A percentile compares a stretch with the other conserved stretches of the same genome.
These are phyloP conservation scores for Onychostruthus taczanowskii DNA, from an alignment of 2,113 vertebrate species.

Conservation along the genomic window DNA sequence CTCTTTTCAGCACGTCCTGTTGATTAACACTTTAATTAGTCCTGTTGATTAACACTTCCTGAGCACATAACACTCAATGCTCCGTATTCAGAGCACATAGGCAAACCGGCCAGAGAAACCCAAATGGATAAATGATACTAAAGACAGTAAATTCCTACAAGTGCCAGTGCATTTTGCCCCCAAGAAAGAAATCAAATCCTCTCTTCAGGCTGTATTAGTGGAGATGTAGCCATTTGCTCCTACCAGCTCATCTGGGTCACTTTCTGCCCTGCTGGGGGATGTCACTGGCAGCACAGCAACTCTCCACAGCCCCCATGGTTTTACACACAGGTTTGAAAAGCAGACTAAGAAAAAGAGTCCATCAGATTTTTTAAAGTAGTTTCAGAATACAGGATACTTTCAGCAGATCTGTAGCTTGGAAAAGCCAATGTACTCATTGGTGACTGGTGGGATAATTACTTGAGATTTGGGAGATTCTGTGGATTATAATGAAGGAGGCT, in stretches of 20 bases:
- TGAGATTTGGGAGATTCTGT: not conserved
- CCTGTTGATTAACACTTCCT: not conserved
- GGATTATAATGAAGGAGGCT: not conserved
- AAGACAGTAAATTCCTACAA: not conserved
- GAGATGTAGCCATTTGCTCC: not conserved
- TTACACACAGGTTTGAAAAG: not conserved
- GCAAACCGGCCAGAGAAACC: not conserved
- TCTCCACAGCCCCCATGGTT: not conserved
- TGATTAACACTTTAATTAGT: not conserved
- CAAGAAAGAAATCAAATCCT: not conserved
- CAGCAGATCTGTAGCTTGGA: not conserved
- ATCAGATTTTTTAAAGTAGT: not conserved
- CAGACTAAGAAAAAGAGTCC: not conserved
- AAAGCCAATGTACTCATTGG: not conserved
- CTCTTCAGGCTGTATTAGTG: not conserved
- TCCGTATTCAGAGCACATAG: not conserved
- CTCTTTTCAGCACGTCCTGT: not conserved
- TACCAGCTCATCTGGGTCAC: fast-evolving
- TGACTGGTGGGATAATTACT: not conserved
- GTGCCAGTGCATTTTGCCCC: not conserved
- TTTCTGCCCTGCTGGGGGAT: not conserved
- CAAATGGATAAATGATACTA: not conserved
- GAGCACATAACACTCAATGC: not conserved
- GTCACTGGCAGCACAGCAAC: fast-evolving
- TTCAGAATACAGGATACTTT: not conserved